These are phyloP conservation scores for Dyspetes luteomarginatus DNA, from an alignment of 2,888 invertebrate species.

Conservation along the genomic window DNA sequence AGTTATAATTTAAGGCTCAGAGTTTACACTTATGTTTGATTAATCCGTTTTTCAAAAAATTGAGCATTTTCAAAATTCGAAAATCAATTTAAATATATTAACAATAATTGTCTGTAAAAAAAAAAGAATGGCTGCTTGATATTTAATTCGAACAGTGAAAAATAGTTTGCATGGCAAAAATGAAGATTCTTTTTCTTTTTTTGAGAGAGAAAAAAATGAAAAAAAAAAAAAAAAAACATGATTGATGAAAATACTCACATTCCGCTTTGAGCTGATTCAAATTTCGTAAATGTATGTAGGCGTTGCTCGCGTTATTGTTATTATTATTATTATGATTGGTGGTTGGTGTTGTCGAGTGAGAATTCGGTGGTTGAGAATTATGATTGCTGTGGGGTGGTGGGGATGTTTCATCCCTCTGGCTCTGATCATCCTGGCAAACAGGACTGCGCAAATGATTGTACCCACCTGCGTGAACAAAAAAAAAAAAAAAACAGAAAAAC, in stretches of 20 bases:
- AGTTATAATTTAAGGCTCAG: too few relatives aligned
- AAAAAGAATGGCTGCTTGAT: too few relatives aligned
- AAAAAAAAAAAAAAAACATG: background rate
- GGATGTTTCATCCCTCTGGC: slow-evolving; percentile 81
- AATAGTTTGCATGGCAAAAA: too few relatives aligned
- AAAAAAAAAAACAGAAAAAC: slow-evolving; percentile 8
- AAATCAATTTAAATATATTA: too few relatives aligned
- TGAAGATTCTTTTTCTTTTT: too few relatives aligned
- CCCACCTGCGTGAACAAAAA: slow-evolving; percentile 82
- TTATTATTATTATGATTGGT: slow-evolving; percentile 77
- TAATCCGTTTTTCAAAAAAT: too few relatives aligned
- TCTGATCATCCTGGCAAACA: slow-evolving; percentile 82
- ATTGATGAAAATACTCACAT: slow-evolving; percentile 74
- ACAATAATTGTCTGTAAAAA: too few relatives aligned
- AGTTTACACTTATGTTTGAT: too few relatives aligned
- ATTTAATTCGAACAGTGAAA: too few relatives aligned
- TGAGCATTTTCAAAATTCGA: background rate
- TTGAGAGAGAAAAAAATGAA: background rate
- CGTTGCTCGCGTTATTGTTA: slow-evolving; percentile 78
- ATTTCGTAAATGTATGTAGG: slow-evolving; percentile 81
- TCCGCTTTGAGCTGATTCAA: slow-evolving; percentile 82
- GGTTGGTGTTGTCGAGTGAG: slow-evolving; percentile 80
- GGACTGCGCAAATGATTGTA: slow-evolving; percentile 85
- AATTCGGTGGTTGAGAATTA: slow-evolving; percentile 79
- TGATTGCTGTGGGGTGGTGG: slow-evolving; percentile 80